A percentile compares a stretch with the other conserved stretches of the same genome.
These are phyloP conservation scores for Heloderma charlesbogerti DNA, from an alignment of 2,113 vertebrate genomes.

Conservation along the genomic window DNA sequence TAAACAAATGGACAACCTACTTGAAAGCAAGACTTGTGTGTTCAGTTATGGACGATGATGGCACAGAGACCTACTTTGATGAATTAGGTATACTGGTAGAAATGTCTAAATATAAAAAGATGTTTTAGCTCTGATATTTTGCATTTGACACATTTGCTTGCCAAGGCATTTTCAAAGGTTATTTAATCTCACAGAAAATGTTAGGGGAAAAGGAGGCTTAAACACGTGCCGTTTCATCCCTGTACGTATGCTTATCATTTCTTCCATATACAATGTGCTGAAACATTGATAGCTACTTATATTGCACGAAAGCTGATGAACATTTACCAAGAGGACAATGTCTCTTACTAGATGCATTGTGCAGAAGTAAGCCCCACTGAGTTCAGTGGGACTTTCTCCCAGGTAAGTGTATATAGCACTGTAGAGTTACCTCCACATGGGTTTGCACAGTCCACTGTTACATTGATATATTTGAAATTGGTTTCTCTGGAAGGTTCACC, in stretches of 20 bases:
- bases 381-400: not conserved
- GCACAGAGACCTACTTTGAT: slow-evolving; percentile 95
- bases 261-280: not conserved
- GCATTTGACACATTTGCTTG: not conserved
- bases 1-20: slow-evolving; percentile 99
- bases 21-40: slow-evolving; percentile 96
- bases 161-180: not conserved
- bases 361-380: not conserved
- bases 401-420: not conserved
- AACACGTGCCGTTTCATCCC: not conserved
- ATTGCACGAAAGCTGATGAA: not conserved
- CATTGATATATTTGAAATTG: not conserved
- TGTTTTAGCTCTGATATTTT: not conserved
- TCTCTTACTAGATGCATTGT: not conserved
- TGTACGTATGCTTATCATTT: not conserved
- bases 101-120: not conserved
- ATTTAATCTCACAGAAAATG: not conserved
- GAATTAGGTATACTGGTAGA: slow-evolving; percentile 86
- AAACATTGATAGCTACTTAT: not conserved
- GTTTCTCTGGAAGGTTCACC: not conserved
- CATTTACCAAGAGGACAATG: not conserved
- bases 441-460: not conserved
- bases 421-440: not conserved
- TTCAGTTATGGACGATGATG: slow-evolving; percentile 94
- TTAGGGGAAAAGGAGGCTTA: not conserved